Evolutionary conservation across 2,113 vertebrate genomes (phyloP), one percentile per base, ranked within the genome.

Genomic region (Bujurquina vittata): DNA sequence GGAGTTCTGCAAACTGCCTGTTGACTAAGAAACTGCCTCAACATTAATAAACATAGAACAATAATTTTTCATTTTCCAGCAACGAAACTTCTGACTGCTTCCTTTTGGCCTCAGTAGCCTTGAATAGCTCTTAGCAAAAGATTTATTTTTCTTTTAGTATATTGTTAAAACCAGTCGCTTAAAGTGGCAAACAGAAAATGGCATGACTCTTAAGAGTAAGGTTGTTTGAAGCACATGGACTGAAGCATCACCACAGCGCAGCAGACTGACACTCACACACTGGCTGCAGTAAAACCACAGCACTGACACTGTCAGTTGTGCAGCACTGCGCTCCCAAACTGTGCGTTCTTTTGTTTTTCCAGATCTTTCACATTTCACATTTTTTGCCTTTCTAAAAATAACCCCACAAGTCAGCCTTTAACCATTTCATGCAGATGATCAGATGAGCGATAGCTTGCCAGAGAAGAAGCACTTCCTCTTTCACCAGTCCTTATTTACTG

Each of bases 11-110:
- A 75, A 84, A 79, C 65, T 65, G 80, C 77, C 77, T 80, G 62
- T 84, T 88, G 67, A 91, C 93, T 89, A 86, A 91, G 75, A 83
- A 91, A 75, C 43, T 88, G 83, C 77, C 81, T 69, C 87, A 86
- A 76, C 79, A 57, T 81, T 84, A 79, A 35, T 81, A 62, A 76
- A 49, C 91, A 74, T 29, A 4, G 60, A 52, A 56, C 29, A 62
- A 54, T 58, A 9, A n/a, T n/a, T 60, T 77, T 60, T 31, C 0
- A 31, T 83, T 61, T 58, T 80, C 22, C 54, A 78, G 29, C 37
- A 43, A 6, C 12, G 14, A 58, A 72, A 60, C 23, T 5, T 22
- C 18, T 23, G 14, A 11, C 33, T 23, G 4, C 14, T 69, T 40
- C 56, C 59, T 55, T 63, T 61, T 75, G 37, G 80, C 49, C 55